Evolutionary conservation across 2,113 vertebrate species (phyloP).

Genomic region (Thalassoma bifasciatum): DNA sequence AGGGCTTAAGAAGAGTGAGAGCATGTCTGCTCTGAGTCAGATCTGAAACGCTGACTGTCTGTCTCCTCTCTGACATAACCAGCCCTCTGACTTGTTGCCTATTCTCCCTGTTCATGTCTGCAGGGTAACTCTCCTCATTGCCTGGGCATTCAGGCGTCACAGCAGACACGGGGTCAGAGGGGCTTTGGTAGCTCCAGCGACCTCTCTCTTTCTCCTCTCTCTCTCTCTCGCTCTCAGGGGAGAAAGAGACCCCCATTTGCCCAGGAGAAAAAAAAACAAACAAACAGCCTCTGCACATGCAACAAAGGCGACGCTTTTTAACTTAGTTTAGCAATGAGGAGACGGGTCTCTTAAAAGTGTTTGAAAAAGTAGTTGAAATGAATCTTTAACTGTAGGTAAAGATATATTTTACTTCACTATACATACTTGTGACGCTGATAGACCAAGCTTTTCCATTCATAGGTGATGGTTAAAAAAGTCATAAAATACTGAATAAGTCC

Average conservation of each 20-base stretch:
- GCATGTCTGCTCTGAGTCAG: conserved; percentile 9
- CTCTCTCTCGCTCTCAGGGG: conserved; percentile 8
- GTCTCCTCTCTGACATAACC: conserved; percentile 12
- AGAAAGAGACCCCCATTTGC: conserved; percentile 37
- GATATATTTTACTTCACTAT: not conserved
- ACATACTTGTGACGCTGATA: too few species aligned
- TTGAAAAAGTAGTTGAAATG: too few species aligned
- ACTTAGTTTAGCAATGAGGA: conserved; percentile 50
- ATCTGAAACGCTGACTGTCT: conserved; percentile 21
- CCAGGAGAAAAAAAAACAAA: conserved; percentile 51
- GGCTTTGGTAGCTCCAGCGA: conserved; percentile 1
- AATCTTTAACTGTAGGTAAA: not conserved
- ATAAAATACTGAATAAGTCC: too few species aligned
- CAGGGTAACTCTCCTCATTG: conserved; percentile 7
- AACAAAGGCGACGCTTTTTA: conserved; percentile 41
- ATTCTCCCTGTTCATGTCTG: not conserved
- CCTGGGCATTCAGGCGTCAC: conserved; percentile 1
- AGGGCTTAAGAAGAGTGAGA: not conserved
- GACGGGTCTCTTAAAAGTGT: too few species aligned
- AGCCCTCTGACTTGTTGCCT: not conserved
- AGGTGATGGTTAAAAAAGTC: too few species aligned
- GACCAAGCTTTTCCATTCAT: too few species aligned
- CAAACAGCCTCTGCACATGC: conserved; percentile 43
- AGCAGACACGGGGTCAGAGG: conserved; percentile 36
- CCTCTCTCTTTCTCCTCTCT: too few species aligned